Conservation (phyloP, 2,888 invertebrate species). For the Drosophila paramelanica region DNA sequence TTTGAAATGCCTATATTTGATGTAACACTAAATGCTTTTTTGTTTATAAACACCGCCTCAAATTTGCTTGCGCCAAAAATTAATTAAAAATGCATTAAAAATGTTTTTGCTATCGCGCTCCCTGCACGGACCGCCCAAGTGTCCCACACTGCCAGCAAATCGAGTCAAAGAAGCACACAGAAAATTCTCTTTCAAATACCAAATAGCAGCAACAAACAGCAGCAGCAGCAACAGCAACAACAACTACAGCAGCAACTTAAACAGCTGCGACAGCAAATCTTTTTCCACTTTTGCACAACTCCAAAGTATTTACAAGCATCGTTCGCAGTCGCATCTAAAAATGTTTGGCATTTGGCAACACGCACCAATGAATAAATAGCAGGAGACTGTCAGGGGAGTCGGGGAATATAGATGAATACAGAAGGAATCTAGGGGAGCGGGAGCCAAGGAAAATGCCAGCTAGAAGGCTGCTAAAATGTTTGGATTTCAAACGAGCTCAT, state of each 20-base stretch:
- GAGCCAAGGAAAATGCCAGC: background rate
- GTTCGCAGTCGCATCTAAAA: slow-evolving; percentile 76
- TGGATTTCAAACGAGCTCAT: slow-evolving; percentile 80
- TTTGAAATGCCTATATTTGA: slow-evolving; percentile 1
- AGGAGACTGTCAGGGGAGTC: slow-evolving; percentile 3
- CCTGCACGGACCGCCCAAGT: slow-evolving; percentile 28
- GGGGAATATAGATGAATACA: too few relatives aligned
- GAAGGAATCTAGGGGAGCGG: background rate
- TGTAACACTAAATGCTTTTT: too few relatives aligned
- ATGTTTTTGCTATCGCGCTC: slow-evolving; percentile 29
- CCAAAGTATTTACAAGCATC: slow-evolving; percentile 78
- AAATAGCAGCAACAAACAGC: slow-evolving; percentile 29
- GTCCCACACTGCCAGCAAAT: slow-evolving; percentile 8
- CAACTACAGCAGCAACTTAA: slow-evolving; percentile 30
- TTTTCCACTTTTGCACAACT: slow-evolving; percentile 73
- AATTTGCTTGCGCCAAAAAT: slow-evolving; percentile 48
- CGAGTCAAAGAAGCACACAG: slow-evolving; percentile 38
- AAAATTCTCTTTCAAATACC: slow-evolving; percentile 54
- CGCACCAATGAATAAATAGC: slow-evolving; percentile 75
- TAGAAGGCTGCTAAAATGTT: slow-evolving; percentile 63
- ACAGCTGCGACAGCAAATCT: slow-evolving; percentile 73
- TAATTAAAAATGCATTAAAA: slow-evolving; percentile 75
- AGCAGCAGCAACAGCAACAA: slow-evolving; percentile 26
- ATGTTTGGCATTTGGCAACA: slow-evolving; percentile 79
- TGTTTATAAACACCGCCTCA: background rate